Evolutionary conservation across 2,888 invertebrate species (phyloP).

Genomic region (Nudaria mundana): DNA sequence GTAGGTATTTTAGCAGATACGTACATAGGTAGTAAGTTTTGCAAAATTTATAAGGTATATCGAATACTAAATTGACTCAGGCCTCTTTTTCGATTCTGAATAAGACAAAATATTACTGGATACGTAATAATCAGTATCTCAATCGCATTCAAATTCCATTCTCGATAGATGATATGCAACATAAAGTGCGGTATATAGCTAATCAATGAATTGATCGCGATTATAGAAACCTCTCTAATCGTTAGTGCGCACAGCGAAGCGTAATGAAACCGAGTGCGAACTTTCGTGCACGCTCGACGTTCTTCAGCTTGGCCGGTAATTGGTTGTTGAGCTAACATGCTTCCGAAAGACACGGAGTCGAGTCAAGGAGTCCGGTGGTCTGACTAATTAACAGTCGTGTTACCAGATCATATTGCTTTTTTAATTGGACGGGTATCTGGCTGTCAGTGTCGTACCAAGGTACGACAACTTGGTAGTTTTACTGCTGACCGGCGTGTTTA

Average conservation of each 20-base stretch:
- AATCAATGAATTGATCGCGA: constrained; percentile 50
- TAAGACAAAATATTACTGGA: too few species aligned
- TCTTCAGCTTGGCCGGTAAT: constrained; percentile 56
- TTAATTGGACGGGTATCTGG: constrained; percentile 58
- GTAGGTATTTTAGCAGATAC: too few species aligned
- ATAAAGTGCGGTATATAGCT: constrained; percentile 27
- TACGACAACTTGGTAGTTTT: too few species aligned
- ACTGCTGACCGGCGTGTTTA: too few species aligned
- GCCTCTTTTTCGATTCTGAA: too few species aligned
- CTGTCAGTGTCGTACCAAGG: constrained; percentile 42
- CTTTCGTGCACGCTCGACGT: constrained; percentile 61
- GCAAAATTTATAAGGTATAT: too few species aligned
- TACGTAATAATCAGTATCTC: neutral
- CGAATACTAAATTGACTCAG: too few species aligned
- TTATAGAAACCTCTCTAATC: constrained; percentile 57
- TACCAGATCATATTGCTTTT: constrained; percentile 33
- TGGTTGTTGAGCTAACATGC: constrained; percentile 62
- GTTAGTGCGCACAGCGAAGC: constrained; percentile 57
- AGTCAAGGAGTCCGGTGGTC: constrained; percentile 53
- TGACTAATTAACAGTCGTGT: constrained; percentile 66
- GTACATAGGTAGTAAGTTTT: too few species aligned
- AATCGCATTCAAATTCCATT: constrained; percentile 2
- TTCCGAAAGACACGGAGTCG: constrained; percentile 46
- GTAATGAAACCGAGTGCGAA: constrained; percentile 65
- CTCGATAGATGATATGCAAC: constrained; percentile 12